Conservation (phyloP, 2,113 vertebrate genomes). For the Microcebus ravelobensis region DNA sequence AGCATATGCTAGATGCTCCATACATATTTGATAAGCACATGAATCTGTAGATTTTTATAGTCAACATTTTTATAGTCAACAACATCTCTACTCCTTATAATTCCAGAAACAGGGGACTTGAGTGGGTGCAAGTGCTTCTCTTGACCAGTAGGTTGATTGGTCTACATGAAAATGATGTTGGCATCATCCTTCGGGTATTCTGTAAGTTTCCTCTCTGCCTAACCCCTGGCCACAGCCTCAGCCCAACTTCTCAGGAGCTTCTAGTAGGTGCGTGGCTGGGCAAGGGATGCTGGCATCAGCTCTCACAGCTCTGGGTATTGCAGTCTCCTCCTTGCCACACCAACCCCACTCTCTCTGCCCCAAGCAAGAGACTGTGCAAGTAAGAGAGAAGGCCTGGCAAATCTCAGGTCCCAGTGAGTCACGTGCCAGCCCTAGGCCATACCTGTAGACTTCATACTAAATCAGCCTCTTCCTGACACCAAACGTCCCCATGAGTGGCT, state of each 20-base stretch:
- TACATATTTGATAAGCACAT: not conserved
- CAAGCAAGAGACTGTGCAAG: slow-evolving; percentile 42
- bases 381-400: not conserved
- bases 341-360: slow-evolving; percentile 31
- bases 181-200: not conserved
- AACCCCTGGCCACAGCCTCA: not conserved
- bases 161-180: fast-evolving
- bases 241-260: not conserved
- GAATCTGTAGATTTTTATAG: not conserved
- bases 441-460: not conserved
- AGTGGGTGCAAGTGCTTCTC: not conserved
- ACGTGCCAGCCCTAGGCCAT: not conserved
- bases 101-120: not conserved
- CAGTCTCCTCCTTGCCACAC: slow-evolving; percentile 21
- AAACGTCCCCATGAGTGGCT: not conserved
- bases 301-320: not conserved
- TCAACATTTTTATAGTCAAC: not conserved
- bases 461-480: slow-evolving; percentile 49
- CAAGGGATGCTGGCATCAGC: not conserved
- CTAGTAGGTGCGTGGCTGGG: not conserved
- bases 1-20: not conserved
- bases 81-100: not conserved
- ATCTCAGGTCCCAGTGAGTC: slow-evolving; percentile 7
- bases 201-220: not conserved
- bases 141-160: fast-evolving